Evolutionary conservation across 2,113 vertebrate species (phyloP).

Genomic region (Anser brachyrhynchus): DNA sequence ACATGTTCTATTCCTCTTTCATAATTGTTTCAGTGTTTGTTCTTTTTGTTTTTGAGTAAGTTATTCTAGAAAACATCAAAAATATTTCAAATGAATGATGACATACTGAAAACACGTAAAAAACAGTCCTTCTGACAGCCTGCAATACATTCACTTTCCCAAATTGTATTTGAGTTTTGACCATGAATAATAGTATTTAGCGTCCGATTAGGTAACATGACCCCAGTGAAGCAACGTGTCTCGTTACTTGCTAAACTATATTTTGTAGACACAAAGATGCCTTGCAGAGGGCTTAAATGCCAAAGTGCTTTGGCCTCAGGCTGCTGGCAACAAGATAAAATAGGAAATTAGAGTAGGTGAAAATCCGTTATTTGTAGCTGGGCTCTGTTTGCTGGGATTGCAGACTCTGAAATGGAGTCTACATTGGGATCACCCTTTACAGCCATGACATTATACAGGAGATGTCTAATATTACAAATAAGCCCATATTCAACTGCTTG

Average conservation of each 20-base stretch:
- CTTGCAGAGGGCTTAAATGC: accelerated
- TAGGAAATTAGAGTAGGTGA: not conserved
- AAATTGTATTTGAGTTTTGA: not conserved
- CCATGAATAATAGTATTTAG: not conserved
- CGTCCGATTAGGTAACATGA: not conserved
- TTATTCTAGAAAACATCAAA: not conserved
- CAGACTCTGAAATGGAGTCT: not conserved
- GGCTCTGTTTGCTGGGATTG: not conserved
- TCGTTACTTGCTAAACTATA: not conserved
- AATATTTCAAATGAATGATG: not conserved
- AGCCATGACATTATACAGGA: not conserved
- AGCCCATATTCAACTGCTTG: not conserved
- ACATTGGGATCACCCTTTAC: not conserved
- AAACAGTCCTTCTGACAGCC: not conserved
- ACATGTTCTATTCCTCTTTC: not conserved
- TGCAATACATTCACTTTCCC: not conserved
- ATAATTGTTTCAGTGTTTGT: not conserved
- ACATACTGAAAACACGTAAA: not conserved
- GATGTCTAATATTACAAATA: not conserved
- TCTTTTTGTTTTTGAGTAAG: not conserved
- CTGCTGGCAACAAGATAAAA: not conserved
- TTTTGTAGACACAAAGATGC: not conserved
- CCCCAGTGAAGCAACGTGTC: accelerated
- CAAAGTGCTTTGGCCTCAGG: not conserved
- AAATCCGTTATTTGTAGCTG: not conserved